A percentile compares a stretch with the other conserved stretches of the same genome.
Evolutionary conservation across 2,888 invertebrate genomes (phyloP).

Genomic region (Leptopilina drosophilae): DNA sequence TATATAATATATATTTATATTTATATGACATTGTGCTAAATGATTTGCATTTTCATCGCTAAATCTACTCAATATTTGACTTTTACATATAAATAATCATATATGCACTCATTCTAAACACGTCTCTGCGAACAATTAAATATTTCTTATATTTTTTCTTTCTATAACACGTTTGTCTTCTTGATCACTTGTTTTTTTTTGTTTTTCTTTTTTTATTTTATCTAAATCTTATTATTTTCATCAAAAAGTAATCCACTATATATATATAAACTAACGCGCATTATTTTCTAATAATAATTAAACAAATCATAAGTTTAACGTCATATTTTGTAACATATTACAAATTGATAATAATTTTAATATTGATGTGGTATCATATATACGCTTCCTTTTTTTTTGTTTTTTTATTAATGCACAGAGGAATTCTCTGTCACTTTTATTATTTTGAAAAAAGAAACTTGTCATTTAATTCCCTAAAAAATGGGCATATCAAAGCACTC

Average conservation of each 20-base stretch:
- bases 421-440: constrained; percentile 49
- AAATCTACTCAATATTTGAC: constrained; percentile 1
- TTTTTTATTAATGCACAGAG: neutral
- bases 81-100: constrained; percentile 27
- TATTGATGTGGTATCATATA: constrained; percentile 3
- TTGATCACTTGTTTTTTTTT: neutral
- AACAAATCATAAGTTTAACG: constrained; percentile 10
- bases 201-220: constrained; percentile 32
- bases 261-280: neutral
- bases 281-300: constrained; percentile 13
- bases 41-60: neutral
- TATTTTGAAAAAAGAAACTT: constrained; percentile 52
- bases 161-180: neutral
- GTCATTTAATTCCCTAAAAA: constrained; percentile 47
- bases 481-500: constrained; percentile 37
- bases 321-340: constrained; percentile 12
- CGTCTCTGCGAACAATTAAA: neutral
- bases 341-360: constrained; percentile 9
- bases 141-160: neutral
- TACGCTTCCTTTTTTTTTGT: neutral
- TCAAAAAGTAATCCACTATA: constrained; percentile 32
- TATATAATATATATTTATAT: neutral
- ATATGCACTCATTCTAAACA: constrained; percentile 8
- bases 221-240: neutral
- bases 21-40: constrained; percentile 18